Percentiles rank a stretch among this genome's conserved stretches.
These are phyloP conservation scores for Epinotia ramella DNA, from an alignment of 2,888 invertebrate genomes.

Conservation along the genomic window DNA sequence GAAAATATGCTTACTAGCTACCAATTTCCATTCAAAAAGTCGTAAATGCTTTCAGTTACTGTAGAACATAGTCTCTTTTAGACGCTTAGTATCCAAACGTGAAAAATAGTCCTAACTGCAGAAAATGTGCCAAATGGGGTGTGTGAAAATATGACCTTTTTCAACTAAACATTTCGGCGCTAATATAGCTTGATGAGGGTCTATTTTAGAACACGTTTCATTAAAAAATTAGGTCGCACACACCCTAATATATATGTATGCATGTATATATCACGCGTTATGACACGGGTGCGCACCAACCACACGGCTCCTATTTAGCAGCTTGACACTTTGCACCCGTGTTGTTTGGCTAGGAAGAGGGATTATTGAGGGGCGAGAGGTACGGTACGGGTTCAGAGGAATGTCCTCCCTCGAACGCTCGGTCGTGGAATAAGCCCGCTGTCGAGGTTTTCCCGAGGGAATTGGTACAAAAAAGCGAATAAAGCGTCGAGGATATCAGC, in stretches of 20 bases:
- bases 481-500: no score
- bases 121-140: no score
- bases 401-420: no score
- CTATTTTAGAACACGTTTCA: constrained; percentile 37
- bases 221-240: constrained; percentile 43
- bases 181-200: constrained; percentile 30
- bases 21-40: background rate
- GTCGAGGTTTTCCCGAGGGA: no score
- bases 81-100: background rate
- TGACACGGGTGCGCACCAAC: background rate
- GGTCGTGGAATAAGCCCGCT: no score
- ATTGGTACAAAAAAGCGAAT: no score
- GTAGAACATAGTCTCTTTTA: background rate
- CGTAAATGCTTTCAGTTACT: background rate
- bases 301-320: background rate
- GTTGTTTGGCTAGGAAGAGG: no score
- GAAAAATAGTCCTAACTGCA: background rate
- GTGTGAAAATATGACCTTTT: background rate
- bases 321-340: background rate
- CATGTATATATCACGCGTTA: constrained; percentile 14
- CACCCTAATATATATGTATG: constrained; percentile 1
- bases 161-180: background rate
- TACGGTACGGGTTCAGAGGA: no score
- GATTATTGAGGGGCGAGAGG: no score
- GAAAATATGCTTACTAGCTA: background rate